phyloP scores from a whole-genome alignment of 2,797 vertebrate genomes.

The Amblyraja radiata region DNA sequence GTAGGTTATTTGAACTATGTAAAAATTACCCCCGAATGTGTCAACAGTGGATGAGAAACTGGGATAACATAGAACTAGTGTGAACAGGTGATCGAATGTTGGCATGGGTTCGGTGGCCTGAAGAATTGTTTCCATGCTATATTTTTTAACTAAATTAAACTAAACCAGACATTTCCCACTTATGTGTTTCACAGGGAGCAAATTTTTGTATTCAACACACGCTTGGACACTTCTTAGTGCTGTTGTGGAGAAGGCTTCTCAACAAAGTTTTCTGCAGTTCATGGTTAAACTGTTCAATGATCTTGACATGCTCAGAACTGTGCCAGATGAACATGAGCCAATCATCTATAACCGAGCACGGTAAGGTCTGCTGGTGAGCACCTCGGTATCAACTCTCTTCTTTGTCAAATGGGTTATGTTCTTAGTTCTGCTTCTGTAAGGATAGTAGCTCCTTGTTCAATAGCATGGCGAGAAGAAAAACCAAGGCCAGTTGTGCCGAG shows the following conservation, averaged over 20 bases:
- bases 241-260: constrained; percentile 78
- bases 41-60: too few relatives aligned
- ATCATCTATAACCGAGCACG: constrained; percentile 93
- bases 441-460: background rate
- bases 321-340: constrained; percentile 83
- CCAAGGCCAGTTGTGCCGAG: background rate
- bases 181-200: constrained; percentile 65
- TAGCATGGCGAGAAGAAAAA: background rate
- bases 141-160: too few relatives aligned
- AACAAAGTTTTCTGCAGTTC: constrained; percentile 75
- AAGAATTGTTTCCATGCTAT: too few relatives aligned
- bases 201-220: constrained; percentile 90
- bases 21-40: too few relatives aligned
- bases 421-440: background rate
- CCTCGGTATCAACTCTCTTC: background rate
- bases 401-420: background rate
- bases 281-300: constrained; percentile 86
- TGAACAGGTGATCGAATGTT: too few relatives aligned
- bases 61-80: too few relatives aligned
- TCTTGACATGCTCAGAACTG: constrained; percentile 83
- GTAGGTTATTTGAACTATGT: too few relatives aligned
- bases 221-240: constrained; percentile 87
- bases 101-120: too few relatives aligned
- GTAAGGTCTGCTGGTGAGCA: constrained; percentile 53
- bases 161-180: too few relatives aligned